These are phyloP conservation scores for Zaprionus ornatus DNA, from an alignment of 1,140 invertebrate species.

Conservation along the genomic window DNA sequence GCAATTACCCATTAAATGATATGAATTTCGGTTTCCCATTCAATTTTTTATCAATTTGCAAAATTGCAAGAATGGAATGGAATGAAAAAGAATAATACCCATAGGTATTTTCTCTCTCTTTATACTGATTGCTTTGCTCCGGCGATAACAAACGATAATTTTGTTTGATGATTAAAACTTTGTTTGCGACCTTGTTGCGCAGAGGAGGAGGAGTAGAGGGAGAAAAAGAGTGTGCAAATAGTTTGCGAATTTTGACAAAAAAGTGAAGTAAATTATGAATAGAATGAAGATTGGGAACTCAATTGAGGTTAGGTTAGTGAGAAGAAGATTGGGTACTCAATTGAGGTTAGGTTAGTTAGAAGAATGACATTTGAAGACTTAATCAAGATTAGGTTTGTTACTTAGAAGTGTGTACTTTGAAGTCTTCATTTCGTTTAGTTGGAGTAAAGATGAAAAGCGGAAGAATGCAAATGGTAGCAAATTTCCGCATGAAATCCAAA, in stretches of 20 bases:
- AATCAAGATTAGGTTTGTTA: neutral
- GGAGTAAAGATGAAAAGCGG: neutral
- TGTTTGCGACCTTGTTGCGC: constrained; percentile 2
- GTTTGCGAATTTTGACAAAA: neutral
- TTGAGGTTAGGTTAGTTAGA: neutral
- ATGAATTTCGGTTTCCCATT: constrained; percentile 33
- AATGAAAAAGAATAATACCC: neutral
- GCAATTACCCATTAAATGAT: constrained; percentile 36
- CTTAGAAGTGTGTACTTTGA: neutral
- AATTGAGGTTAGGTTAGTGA: neutral
- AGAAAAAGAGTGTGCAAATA: neutral
- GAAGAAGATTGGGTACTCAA: neutral
- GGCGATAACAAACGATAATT: constrained; percentile 11
- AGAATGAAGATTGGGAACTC: neutral
- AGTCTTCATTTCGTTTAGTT: neutral
- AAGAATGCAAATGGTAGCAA: neutral
- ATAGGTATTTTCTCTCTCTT: constrained; percentile 6
- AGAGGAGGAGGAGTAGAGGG: neutral
- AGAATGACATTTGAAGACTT: neutral
- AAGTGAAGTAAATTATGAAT: neutral
- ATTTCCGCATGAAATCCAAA: neutral
- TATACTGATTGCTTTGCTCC: constrained; percentile 15
- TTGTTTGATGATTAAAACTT: constrained; percentile 11
- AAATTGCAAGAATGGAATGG: constrained; percentile 4
- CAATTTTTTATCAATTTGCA: constrained; percentile 16